Conservation (phyloP, 2,797 vertebrate species). For the Corythornis leucogaster region DNA sequence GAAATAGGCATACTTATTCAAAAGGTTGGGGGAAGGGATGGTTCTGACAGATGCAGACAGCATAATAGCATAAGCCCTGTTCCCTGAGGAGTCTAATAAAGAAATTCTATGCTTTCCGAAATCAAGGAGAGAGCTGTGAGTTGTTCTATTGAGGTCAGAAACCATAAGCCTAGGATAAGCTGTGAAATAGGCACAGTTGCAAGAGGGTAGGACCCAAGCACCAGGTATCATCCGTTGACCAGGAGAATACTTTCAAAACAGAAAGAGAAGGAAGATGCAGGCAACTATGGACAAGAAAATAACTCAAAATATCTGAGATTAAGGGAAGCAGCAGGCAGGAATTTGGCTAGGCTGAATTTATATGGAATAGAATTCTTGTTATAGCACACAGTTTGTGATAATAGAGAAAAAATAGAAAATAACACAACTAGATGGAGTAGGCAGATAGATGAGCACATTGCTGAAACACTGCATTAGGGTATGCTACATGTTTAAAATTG, state of each 20-base stretch:
- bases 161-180: background rate
- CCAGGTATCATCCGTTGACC: background rate
- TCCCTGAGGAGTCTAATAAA: slow-evolving; percentile 8
- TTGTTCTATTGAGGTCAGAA: background rate
- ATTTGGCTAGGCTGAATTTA: background rate
- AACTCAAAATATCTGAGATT: background rate
- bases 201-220: background rate
- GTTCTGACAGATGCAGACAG: background rate
- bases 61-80: background rate
- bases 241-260: background rate
- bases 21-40: background rate
- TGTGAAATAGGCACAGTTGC: background rate
- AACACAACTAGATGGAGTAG: background rate
- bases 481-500: background rate
- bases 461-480: background rate
- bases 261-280: background rate
- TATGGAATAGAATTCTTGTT: background rate
- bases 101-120: background rate
- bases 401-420: background rate
- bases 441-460: background rate
- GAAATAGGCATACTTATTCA: background rate
- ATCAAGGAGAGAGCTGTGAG: background rate
- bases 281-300: background rate
- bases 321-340: background rate
- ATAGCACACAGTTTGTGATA: background rate